Evolutionary conservation across 2,113 vertebrate genomes (phyloP), one percentile per base, ranked within the genome.

Genomic region (Rhizomys pruinosus): DNA sequence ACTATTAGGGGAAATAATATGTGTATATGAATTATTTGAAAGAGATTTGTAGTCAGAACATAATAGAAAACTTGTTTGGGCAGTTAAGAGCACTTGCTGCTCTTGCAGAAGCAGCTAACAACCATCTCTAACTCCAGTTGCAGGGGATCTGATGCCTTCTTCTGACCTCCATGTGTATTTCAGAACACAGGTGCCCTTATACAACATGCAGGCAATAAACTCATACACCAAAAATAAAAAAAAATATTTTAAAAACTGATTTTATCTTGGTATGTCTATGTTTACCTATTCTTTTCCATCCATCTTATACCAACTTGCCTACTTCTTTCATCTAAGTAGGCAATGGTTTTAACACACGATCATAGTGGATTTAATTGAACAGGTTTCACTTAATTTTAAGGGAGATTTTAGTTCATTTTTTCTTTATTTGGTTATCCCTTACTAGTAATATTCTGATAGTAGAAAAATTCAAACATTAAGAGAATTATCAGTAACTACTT

Each of bases 321-420:
- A n/a, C n/a, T 66, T 91, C 63, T 64, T 82, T 44, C 52, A 76
- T 66, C 13, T 69, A 63, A n/a, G 34, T 77, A 55, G 6, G 22
- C 2, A 52, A 82, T 76, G 0, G 4, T 69, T 91, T 59, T 42
- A 91, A 77, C 16, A 77, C 16, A 80, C 7, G 68, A 59, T 84
- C 79, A 69, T 0, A 13, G 47, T 71, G 63, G 5, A 47, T 42
- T 94, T 66, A 80, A 12, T 91, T 91, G n/a, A n/a, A n/a, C n/a
- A n/a, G n/a, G n/a, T n/a, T n/a, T 66, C 32, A 91, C 63, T 12
- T 81, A 81, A 87, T 74, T 91, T 64, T 91, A 29, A 86, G 74
- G 22, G 2, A 84, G 25, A 32, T 47, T 84, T 84, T 2, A 34
- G 39, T 47, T 44, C n/a, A n/a, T 64, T 32, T 44, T 32, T 44